These are phyloP conservation scores for Ophiothrix spiculata DNA, from an alignment of 35 echinoderm and acorn worm genomes.

Conservation along the genomic window DNA sequence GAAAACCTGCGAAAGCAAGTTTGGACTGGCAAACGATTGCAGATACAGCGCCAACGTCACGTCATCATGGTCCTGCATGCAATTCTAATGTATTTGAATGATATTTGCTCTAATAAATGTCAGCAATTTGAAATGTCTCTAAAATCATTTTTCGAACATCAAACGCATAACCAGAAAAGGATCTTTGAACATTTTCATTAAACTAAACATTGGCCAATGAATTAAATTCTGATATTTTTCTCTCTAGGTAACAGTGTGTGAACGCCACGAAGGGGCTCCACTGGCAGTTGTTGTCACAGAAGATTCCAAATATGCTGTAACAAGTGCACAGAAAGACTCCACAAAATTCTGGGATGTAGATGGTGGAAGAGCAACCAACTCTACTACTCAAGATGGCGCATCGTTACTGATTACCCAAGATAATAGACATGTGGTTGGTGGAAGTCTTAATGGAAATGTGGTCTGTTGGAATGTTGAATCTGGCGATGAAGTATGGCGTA, in stretches of 20 bases:
- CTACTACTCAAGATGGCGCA: background rate
- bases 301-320: conserved; percentile 8
- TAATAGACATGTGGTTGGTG: conserved; percentile 19
- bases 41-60: no score
- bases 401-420: background rate
- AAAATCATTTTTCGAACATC: no score
- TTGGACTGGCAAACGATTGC: no score
- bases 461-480: conserved; percentile 3
- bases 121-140: no score
- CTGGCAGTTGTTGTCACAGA: background rate
- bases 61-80: no score
- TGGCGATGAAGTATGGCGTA: background rate
- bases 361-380: background rate
- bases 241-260: conserved; percentile 17
- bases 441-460: background rate
- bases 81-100: no score
- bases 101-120: no score
- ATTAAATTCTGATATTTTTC: no score
- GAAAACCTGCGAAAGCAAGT: no score
- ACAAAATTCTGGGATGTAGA: conserved; percentile 14
- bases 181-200: no score
- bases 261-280: conserved; percentile 21
- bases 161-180: no score
- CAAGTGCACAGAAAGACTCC: conserved; percentile 11
- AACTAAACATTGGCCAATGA: no score